phyloP scores from a whole-genome alignment of 2,888 invertebrate species.

The Brachyptera risi region DNA sequence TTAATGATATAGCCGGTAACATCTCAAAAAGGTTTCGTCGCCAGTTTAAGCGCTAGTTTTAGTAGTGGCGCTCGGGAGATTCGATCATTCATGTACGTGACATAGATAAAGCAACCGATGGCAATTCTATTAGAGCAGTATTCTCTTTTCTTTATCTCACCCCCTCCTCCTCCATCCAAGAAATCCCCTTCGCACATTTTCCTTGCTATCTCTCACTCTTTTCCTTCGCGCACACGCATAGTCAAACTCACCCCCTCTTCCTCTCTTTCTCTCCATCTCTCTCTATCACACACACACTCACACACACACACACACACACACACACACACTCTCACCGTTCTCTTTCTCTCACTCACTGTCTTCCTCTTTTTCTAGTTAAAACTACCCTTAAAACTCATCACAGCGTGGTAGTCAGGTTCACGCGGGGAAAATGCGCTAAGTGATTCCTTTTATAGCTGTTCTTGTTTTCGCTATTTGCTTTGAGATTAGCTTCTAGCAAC shows the following conservation, averaged over 20 bases:
- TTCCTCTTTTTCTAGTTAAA: not conserved
- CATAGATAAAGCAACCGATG: not conserved
- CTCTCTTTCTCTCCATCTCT: not conserved
- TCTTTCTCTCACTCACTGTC: not conserved
- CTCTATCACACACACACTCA: not conserved
- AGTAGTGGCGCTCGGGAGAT: too few relatives aligned
- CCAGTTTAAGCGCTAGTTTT: too few relatives aligned
- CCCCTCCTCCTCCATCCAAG: not conserved
- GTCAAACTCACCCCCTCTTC: not conserved
- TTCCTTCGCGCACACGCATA: not conserved
- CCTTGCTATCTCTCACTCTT: not conserved
- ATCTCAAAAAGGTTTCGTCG: too few relatives aligned
- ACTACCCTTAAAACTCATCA: not conserved
- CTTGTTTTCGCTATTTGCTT: not conserved
- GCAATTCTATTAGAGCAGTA: constrained; percentile 20
- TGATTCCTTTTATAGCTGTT: constrained; percentile 9
- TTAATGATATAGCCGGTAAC: too few relatives aligned
- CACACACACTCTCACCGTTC: not conserved
- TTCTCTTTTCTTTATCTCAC: not conserved
- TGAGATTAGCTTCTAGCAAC: not conserved
- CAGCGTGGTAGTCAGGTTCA: not conserved
- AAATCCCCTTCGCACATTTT: too few relatives aligned
- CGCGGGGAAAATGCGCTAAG: not conserved
- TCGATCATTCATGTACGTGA: too few relatives aligned
- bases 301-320: not conserved